These are phyloP conservation scores for Troides helena DNA, from an alignment of 2,888 invertebrate genomes.

Conservation along the genomic window DNA sequence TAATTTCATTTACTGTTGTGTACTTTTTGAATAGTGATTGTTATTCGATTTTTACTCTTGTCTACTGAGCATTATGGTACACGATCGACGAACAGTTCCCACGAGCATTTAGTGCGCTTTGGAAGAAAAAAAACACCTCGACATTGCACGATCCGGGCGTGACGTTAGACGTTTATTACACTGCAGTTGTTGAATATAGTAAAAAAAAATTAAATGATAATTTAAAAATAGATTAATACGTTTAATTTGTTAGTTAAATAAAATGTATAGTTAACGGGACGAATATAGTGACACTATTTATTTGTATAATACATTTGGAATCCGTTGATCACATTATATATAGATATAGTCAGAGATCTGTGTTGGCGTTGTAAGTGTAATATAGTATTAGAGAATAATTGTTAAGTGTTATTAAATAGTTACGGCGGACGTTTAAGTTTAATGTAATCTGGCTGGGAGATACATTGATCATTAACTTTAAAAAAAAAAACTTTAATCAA, in stretches of 20 bases:
- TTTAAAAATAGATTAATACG: constrained; percentile 34
- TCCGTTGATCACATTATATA: constrained; percentile 47
- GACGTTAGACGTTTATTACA: constrained; percentile 11
- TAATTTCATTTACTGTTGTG: constrained; percentile 76
- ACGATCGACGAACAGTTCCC: constrained; percentile 36
- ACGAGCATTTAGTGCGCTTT: constrained; percentile 17
- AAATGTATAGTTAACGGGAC: constrained; percentile 38
- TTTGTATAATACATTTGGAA: constrained; percentile 53
- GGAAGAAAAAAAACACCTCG: neutral
- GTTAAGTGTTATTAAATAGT: constrained; percentile 67
- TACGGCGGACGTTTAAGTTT: constrained; percentile 10
- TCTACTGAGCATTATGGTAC: constrained; percentile 46
- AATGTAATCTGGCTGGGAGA: constrained; percentile 47
- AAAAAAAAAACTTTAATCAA: constrained; percentile 18
- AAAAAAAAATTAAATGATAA: constrained; percentile 24
- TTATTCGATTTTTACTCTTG: constrained; percentile 67
- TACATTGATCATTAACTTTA: constrained; percentile 30
- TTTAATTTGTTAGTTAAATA: constrained; percentile 47
- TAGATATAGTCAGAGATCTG: constrained; percentile 61
- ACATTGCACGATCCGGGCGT: neutral
- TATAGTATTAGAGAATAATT: constrained; percentile 42
- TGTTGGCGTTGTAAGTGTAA: constrained; percentile 59
- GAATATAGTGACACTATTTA: constrained; percentile 63
- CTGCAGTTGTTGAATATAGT: constrained; percentile 34
- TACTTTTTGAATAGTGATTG: constrained; percentile 65